Conservation (phyloP, 2,113 vertebrate genomes). For the Cyprinus carpio region DNA sequence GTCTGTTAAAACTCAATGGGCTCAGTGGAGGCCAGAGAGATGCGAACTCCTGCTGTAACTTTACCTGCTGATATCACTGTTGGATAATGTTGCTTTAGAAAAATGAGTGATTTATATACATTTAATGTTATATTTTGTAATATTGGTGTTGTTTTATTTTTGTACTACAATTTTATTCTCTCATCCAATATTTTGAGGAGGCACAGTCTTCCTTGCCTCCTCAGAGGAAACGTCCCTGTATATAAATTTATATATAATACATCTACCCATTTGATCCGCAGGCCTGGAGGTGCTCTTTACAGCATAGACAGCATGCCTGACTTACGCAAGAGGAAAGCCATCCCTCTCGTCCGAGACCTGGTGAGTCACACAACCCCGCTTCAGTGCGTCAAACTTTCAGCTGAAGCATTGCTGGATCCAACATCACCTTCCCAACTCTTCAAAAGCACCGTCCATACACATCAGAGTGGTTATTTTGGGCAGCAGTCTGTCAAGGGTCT, state of each 20-base stretch:
- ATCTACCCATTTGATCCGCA: conserved; percentile 65
- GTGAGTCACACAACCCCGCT: conserved; percentile 75
- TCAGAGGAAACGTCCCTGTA: too few relatives aligned
- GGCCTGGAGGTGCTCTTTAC: conserved; percentile 94
- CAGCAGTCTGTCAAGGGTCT: neutral
- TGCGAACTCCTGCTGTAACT: too few relatives aligned
- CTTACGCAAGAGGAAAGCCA: conserved; percentile 96
- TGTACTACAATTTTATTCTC: too few relatives aligned
- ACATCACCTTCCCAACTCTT: neutral
- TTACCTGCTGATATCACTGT: too few relatives aligned
- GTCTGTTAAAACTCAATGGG: too few relatives aligned
- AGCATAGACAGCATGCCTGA: conserved; percentile 99
- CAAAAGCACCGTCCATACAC: neutral
- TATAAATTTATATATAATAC: neutral
- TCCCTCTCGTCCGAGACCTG: conserved; percentile 96
- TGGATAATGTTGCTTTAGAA: too few relatives aligned
- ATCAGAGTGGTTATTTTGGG: neutral
- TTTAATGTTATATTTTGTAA: too few relatives aligned
- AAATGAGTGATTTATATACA: too few relatives aligned
- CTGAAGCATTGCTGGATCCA: neutral
- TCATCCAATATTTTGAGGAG: too few relatives aligned
- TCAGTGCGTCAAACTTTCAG: neutral
- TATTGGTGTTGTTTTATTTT: too few relatives aligned
- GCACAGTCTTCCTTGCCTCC: too few relatives aligned
- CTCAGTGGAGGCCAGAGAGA: too few relatives aligned